Conservation (phyloP, 35 echinoderm and acorn worm genomes). For the Ophioderma brevispina region DNA sequence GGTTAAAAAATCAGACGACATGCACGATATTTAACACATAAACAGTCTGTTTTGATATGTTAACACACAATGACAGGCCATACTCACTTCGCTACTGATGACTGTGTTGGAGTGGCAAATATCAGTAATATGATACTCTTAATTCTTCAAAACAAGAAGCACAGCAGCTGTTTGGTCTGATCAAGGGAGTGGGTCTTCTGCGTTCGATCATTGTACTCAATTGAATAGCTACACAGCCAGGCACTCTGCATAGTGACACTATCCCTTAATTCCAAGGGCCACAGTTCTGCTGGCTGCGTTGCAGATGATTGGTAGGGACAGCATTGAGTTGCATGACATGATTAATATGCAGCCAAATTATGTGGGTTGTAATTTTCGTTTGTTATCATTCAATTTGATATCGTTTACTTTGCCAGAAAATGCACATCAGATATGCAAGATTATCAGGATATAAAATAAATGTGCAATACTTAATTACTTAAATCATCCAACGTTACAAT, state of each 20-base stretch:
- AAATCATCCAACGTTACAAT: too few relatives aligned
- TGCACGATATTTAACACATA: not conserved
- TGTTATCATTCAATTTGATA: too few relatives aligned
- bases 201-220: not conserved
- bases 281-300: not conserved
- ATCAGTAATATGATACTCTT: not conserved
- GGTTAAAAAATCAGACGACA: too few relatives aligned
- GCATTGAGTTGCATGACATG: too few relatives aligned
- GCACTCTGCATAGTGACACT: not conserved
- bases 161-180: not conserved
- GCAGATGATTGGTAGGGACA: not conserved
- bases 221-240: not conserved
- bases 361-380: too few relatives aligned
- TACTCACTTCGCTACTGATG: not conserved
- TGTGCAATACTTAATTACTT: too few relatives aligned
- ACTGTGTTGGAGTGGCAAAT: not conserved
- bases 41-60: not conserved
- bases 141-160: not conserved
- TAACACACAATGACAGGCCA: not conserved
- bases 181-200: not conserved
- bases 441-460: too few relatives aligned
- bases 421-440: too few relatives aligned
- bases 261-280: not conserved
- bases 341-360: too few relatives aligned
- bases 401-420: too few relatives aligned